Base-by-base conservation (phyloP, 2,888 invertebrate species). In the Liodrosophila aerea region DNA sequence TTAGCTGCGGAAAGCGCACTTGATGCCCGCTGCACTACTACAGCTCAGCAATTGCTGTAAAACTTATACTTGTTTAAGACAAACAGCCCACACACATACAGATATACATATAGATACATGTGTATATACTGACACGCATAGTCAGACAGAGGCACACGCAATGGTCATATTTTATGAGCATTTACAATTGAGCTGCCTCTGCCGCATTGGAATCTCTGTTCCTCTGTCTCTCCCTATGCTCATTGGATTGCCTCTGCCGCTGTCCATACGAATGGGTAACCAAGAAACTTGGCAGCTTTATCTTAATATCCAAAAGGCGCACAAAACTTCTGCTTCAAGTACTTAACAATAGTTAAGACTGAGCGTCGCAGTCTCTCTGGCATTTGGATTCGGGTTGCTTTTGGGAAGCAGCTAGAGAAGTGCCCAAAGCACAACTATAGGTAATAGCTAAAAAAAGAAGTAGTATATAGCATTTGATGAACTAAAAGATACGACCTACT, bases 1-100 rank as follows among this genome's bases (percentile, higher is more conserved):
- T 82, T 82, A 82, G 81, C 78, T 84, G 81, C 73, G 81, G 82
- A 84, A 81, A 81, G 74, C 82, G 76, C 70, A 81, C 85, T 84
- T 72, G 76, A 63, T 63, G 80, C 57, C 36, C 61, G 39, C 58
- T 64, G 73, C 67, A 67, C 27, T 71, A 73, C 53, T 71, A 73
- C 53, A 62, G 59, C 22, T 4, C 22, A 22, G 16, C 70, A 75
- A 61, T 74, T 64, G 75, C 53, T 75, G 57, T 73, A 59, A 46
- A 57, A 73, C 64, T 51, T 40, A 44, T 56, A 39, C 39, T 47
- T 47, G 54, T 46, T 53, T 51, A 60, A 73, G 65, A 36, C 43
- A 56, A 2, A 22, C 51, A 47, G 16, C 47, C 52, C 56, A 67
- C 67, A 54, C 71, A 62, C 56, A 37, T 43, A 47, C 41, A 30